Evolutionary conservation across 2,888 invertebrate genomes (phyloP).

Genomic region (Proisotoma minuta): DNA sequence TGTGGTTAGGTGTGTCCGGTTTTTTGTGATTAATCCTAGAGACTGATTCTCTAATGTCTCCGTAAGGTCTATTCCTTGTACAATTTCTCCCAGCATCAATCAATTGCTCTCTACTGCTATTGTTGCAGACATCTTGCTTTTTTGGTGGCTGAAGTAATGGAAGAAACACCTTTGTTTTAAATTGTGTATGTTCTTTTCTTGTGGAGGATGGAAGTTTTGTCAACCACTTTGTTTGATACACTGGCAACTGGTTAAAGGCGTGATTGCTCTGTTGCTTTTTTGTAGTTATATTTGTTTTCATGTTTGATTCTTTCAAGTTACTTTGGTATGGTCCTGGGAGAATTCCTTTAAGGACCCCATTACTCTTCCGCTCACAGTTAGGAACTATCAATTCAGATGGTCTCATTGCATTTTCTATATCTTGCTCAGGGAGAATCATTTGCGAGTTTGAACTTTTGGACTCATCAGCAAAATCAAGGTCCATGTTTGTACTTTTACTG

Average conservation of each 20-base stretch:
- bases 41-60: background rate
- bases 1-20: background rate
- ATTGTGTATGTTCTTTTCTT: background rate
- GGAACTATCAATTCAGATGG: background rate
- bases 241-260: too few species aligned
- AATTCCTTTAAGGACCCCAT: background rate
- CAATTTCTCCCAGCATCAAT: background rate
- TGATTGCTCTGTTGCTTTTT: too few species aligned
- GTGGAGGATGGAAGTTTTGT: conserved; percentile 2
- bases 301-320: background rate
- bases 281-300: background rate
- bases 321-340: conserved; percentile 1
- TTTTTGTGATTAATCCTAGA: background rate
- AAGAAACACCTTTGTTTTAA: too few species aligned
- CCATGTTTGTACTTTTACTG: background rate
- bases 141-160: background rate
- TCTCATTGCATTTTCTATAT: background rate
- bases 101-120: background rate
- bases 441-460: background rate
- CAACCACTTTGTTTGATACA: conserved; percentile 2
- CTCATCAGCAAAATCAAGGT: background rate
- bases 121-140: too few species aligned
- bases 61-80: background rate
- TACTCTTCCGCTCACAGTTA: background rate
- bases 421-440: background rate